Percentiles rank a stretch among this genome's conserved stretches.
Conservation (phyloP, 2,888 invertebrate species). For the Helleia helle region DNA sequence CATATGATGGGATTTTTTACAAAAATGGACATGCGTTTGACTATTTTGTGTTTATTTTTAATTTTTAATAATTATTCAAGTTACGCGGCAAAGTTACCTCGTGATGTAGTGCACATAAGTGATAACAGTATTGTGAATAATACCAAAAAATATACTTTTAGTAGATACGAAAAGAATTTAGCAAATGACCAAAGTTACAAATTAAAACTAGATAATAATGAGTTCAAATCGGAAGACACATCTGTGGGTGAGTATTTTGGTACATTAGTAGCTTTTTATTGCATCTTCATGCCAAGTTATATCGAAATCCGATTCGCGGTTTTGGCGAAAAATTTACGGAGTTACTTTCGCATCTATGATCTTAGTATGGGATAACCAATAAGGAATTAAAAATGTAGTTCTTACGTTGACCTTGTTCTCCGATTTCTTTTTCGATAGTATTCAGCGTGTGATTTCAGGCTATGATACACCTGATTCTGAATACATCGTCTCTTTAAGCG, state of each 20-base stretch:
- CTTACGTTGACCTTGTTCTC: too few species aligned
- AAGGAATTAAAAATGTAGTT: too few species aligned
- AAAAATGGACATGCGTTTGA: slow-evolving; percentile 34
- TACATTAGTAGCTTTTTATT: too few species aligned
- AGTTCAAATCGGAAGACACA: slow-evolving; percentile 6
- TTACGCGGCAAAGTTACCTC: slow-evolving; percentile 32
- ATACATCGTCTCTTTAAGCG: too few species aligned
- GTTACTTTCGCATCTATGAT: too few species aligned
- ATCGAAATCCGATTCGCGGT: too few species aligned
- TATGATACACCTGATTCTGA: too few species aligned
- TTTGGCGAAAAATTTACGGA: too few species aligned
- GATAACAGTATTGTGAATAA: slow-evolving; percentile 20
- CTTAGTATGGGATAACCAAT: too few species aligned
- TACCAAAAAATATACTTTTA: slow-evolving; percentile 32
- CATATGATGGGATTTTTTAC: slow-evolving; percentile 40
- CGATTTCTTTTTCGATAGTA: too few species aligned
- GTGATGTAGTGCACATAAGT: slow-evolving; percentile 27
- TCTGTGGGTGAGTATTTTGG: slow-evolving; percentile 16
- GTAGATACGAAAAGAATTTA: slow-evolving; percentile 27
- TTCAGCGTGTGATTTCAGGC: too few species aligned
- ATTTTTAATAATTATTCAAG: slow-evolving; percentile 36
- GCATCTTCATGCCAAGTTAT: too few species aligned
- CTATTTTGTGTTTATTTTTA: slow-evolving; percentile 46
- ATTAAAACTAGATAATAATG: slow-evolving; percentile 2
- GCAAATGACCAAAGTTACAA: slow-evolving; percentile 13